These are phyloP conservation scores for Corythoichthys intestinalis DNA, from an alignment of 2,113 vertebrate species.

Conservation along the genomic window DNA sequence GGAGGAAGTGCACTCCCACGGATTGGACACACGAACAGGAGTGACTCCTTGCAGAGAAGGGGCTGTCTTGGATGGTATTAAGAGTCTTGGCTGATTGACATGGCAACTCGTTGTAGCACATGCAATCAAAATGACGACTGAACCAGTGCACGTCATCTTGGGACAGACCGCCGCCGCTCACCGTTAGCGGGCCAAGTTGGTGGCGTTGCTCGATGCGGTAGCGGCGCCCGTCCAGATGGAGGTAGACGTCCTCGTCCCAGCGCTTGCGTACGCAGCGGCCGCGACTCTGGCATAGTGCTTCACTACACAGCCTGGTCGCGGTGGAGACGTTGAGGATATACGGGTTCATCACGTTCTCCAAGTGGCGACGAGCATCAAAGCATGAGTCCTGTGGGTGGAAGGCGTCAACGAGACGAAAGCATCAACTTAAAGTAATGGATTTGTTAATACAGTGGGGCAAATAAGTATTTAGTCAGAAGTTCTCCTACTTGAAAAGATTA, in stretches of 20 bases:
- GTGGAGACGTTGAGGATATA: constrained; percentile 81
- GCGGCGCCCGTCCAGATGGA: constrained; percentile 74
- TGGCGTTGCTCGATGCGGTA: constrained; percentile 42
- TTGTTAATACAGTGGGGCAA: too few relatives aligned
- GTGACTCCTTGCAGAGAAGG: accelerated
- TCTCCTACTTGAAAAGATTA: too few relatives aligned
- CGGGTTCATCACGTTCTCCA: constrained; percentile 67
- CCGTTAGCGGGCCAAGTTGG: constrained; percentile 46
- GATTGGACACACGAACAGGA: background rate
- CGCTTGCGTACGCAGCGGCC: constrained; percentile 75
- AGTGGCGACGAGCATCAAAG: constrained; percentile 59
- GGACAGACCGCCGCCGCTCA: constrained; percentile 70
- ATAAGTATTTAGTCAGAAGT: too few relatives aligned
- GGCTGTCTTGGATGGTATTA: background rate
- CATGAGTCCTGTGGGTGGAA: constrained; percentile 68
- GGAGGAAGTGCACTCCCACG: background rate
- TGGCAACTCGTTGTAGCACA: constrained; percentile 63
- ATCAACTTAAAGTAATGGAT: too few relatives aligned
- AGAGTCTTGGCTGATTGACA: constrained; percentile 35
- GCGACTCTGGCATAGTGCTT: constrained; percentile 65
- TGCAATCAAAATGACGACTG: constrained; percentile 69
- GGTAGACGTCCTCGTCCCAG: constrained; percentile 74
- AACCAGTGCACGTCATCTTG: constrained; percentile 67
- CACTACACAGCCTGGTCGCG: constrained; percentile 75
- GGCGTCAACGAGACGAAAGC: too few relatives aligned